A percentile compares a stretch with the other conserved stretches of the same genome.
Conservation (phyloP, 1,140 invertebrate genomes). For the Carcinoscorpius rotundicauda region DNA sequence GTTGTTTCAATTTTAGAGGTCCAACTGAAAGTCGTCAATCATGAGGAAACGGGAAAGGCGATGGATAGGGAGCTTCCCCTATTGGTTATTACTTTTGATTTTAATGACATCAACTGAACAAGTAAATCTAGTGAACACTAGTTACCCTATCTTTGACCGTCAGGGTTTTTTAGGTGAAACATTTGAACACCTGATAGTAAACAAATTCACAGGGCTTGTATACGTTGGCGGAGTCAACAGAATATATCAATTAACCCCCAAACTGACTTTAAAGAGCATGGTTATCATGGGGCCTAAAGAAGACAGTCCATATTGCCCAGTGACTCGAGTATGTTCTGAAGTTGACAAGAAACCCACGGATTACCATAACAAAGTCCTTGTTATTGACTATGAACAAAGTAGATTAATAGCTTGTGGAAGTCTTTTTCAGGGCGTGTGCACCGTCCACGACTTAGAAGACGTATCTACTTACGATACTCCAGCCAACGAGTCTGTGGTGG, state of each 20-base stretch:
- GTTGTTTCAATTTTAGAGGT: too few relatives aligned
- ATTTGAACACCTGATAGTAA: conserved; percentile 70
- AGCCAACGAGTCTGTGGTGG: conserved; percentile 77
- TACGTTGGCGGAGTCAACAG: conserved; percentile 89
- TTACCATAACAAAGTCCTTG: conserved; percentile 90
- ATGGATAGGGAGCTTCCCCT: too few relatives aligned
- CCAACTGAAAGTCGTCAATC: too few relatives aligned
- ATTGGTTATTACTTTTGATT: too few relatives aligned
- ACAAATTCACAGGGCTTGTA: conserved; percentile 78
- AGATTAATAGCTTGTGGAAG: conserved; percentile 90
- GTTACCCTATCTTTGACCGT: too few relatives aligned
- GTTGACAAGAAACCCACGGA: conserved; percentile 58
- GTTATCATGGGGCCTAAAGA: conserved; percentile 78
- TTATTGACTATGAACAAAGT: conserved; percentile 82
- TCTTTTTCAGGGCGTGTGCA: conserved; percentile 71
- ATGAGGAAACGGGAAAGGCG: too few relatives aligned
- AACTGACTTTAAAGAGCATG: conserved; percentile 59
- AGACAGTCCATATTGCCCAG: conserved; percentile 80
- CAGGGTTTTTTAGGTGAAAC: conserved; percentile 9
- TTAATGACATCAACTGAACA: too few relatives aligned
- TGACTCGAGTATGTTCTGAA: conserved; percentile 45
- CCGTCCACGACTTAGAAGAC: conserved; percentile 74
- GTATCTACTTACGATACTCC: conserved; percentile 64
- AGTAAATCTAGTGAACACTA: too few relatives aligned
- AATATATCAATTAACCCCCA: conserved; percentile 80